Evolutionary conservation across 2,888 invertebrate genomes (phyloP).

Genomic region (Pristionchus fissidentatus): DNA sequence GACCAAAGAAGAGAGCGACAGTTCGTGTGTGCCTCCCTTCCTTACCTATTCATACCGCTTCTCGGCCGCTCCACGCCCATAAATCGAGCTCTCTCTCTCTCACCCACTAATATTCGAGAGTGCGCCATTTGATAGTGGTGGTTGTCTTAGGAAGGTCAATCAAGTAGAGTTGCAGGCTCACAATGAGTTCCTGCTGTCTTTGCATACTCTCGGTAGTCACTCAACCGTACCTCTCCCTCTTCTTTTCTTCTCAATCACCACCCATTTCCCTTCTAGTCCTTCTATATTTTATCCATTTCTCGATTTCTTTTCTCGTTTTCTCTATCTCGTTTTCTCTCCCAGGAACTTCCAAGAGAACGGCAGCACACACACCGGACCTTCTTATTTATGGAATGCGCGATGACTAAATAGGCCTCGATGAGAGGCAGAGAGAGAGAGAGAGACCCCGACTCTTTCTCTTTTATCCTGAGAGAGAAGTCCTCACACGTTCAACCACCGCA

Average conservation of each 20-base stretch:
- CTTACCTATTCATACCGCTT: slow-evolving; percentile 30
- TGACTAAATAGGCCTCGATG: not conserved
- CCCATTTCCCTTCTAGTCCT: not conserved
- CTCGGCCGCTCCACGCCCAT: not conserved
- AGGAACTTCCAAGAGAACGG: slow-evolving; percentile 6
- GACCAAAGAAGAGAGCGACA: too few relatives aligned
- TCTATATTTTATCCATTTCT: not conserved
- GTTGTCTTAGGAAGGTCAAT: slow-evolving; percentile 6
- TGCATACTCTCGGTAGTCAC: not conserved
- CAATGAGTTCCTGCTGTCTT: slow-evolving; percentile 15
- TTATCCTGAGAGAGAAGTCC: not conserved
- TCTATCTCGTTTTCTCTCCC: not conserved
- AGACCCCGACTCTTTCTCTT: not conserved
- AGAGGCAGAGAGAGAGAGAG: not conserved
- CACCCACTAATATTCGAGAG: slow-evolving; percentile 24
- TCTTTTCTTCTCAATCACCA: too few relatives aligned
- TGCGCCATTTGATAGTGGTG: slow-evolving; percentile 8
- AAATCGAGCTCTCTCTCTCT: not conserved
- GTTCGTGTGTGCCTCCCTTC: too few relatives aligned
- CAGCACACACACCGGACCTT: not conserved
- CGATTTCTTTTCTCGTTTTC: not conserved
- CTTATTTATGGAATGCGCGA: slow-evolving; percentile 36
- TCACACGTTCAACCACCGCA: not conserved
- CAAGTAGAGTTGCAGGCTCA: not conserved
- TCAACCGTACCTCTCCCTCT: not conserved